Evolutionary conservation across 2,888 invertebrate genomes (phyloP), one percentile per base, ranked within the genome.

Genomic region (Erebia ligea): DNA sequence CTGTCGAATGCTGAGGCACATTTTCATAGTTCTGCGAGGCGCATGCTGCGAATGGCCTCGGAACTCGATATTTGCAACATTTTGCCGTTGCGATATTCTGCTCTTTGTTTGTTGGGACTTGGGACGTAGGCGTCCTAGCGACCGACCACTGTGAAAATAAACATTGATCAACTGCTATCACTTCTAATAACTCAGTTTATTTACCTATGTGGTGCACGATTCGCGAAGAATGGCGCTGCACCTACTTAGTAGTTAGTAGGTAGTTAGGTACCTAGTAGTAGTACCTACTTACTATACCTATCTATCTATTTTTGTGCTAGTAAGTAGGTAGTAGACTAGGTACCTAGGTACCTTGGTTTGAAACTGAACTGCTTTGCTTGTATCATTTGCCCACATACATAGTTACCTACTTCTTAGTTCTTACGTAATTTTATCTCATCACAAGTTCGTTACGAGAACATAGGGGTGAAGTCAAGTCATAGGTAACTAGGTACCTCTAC

Each of bases 1-100:
- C 91, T 89, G 89, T 88, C 88, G 87, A 67, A 59, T 89, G 88
- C 90, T 87, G 88, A 88, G 86, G 81, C 88, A 85, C 83, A 87
- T 87, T 89, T 88, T 88, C 88, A 86, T 86, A 87, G 84, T 85
- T 80, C 79, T 80, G 77, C 80, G 85, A 85, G 82, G 82, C 78
- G 79, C 79, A 79, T 81, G 82, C 83, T 66, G 54, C 66, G 56
- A 66, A 66, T 57, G 80, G 82, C 82, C 80, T 81, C 81, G 85
- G 82, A 86, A 84, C 83, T 86, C 83, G 80, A 85, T 84, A 79
- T 78, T 82, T 78, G 83, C 85, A 85, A 88, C 87, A 88, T 87
- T 86, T 86, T 83, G 79, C 82, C 78, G 76, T 80, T 80, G 79
- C 82, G 80, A 82, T 83, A 81, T 81, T 81, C 78, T 76, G 76